Conservation (phyloP, 2,797 vertebrate species). For the Prionace glauca region DNA sequence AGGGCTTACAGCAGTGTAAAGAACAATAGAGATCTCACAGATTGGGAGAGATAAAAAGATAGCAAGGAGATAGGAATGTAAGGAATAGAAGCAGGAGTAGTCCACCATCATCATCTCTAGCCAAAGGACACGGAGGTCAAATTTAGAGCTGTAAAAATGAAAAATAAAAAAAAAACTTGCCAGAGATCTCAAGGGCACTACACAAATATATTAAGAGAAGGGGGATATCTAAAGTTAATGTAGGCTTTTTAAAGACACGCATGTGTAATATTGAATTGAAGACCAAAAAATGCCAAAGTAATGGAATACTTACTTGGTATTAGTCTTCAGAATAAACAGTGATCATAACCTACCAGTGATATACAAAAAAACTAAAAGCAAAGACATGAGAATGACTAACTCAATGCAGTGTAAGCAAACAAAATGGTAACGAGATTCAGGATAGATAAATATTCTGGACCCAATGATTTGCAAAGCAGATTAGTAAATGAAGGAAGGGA, state of each 20-base stretch:
- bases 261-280: neutral
- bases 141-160: neutral
- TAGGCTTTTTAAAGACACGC: neutral
- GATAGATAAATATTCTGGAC: neutral
- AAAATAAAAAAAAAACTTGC: neutral
- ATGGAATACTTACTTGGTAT: neutral
- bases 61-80: neutral
- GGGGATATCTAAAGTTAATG: neutral
- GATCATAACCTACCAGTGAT: neutral
- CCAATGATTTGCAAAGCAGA: neutral
- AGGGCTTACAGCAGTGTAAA: neutral
- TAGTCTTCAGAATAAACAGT: neutral
- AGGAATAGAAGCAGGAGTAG: neutral
- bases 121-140: neutral
- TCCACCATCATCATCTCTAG: neutral
- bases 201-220: neutral
- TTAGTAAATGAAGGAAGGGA: neutral
- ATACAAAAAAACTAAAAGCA: neutral
- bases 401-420: neutral
- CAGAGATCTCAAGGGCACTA: neutral
- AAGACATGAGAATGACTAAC: neutral
- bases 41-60: neutral
- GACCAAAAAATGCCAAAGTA: neutral
- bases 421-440: neutral
- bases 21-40: neutral